Base-by-base conservation (phyloP, 2,113 vertebrate species). In the Tachycineta bicolor region DNA sequence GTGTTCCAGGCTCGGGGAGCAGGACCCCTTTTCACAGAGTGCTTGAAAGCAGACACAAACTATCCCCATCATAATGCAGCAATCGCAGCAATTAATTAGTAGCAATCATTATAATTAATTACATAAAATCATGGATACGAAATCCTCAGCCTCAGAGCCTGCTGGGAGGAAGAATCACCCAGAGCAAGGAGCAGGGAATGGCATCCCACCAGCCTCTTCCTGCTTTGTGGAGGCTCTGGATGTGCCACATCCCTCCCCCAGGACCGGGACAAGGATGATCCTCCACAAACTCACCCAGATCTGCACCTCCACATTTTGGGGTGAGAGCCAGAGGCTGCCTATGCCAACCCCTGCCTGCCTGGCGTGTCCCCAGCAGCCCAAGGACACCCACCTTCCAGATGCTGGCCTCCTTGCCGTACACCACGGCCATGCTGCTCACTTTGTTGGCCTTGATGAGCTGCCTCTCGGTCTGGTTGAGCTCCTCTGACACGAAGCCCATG, bases 401-500 rank as follows among this genome's bases (percentile, higher is more conserved):
- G 91, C 98, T 98, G 90, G 99, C 98, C 79, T 99, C 99, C 97
- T 99, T 99, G 59, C 99, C 99, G 0, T 99, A 99, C 64, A 99
- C 99, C 90, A 99, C 99, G 0, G 99, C 99, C 99, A 99, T 99
- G 97, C 99, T 99, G 98, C 98, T 97, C 73, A 98, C 98, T 97
- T 99, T 99, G 98, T 98, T 97, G 69, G 96, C 97, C 93, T 98
- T 98, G 96, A 99, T 98, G 76, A 98, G 96, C 62, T 98, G 97
- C 78, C 93, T 98, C 97, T 99, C 99, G 0, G 99, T 99, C 91
- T 98, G 97, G 68, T 99, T 99, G 96, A 99, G 98, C 97, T 99
- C 99, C 97, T 99, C 99, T 0, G 99, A 98, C 97, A 99, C 99
- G 14, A 99, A 99, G 86, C 99, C 99, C 99, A 99, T 99, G 96